These are phyloP conservation scores for Apocheima hispidaria DNA, from an alignment of 2,888 invertebrate genomes.

Conservation along the genomic window DNA sequence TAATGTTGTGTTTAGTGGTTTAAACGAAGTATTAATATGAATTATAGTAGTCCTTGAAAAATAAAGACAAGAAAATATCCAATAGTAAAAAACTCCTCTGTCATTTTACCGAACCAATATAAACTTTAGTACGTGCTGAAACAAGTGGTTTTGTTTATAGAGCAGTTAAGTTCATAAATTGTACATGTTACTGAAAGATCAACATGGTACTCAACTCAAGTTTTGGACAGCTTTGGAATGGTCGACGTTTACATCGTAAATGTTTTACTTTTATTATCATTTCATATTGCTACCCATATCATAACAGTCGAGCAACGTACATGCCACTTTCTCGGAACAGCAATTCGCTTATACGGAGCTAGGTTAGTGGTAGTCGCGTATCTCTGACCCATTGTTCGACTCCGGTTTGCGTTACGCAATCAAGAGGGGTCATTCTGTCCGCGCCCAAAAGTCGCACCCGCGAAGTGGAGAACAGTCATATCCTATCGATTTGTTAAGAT, in stretches of 20 bases:
- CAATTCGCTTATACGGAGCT: conserved; percentile 28
- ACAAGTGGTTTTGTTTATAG: conserved; percentile 7
- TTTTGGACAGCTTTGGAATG: conserved; percentile 5
- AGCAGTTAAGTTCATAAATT: conserved; percentile 6
- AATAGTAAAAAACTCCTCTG: background rate
- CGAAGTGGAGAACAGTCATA: conserved; percentile 86
- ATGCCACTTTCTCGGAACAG: conserved; percentile 22
- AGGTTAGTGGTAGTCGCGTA: conserved; percentile 37
- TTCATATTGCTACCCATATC: conserved; percentile 10
- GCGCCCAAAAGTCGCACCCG: conserved; percentile 83
- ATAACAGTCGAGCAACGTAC: conserved; percentile 12
- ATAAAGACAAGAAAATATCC: background rate
- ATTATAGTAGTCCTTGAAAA: background rate
- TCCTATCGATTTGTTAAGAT: conserved; percentile 88
- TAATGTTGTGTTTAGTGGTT: background rate
- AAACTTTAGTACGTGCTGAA: background rate
- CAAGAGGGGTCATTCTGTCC: conserved; percentile 81
- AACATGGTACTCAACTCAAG: conserved; percentile 7
- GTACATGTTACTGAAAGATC: conserved; percentile 1
- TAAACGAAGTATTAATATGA: background rate
- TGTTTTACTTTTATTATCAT: conserved; percentile 20
- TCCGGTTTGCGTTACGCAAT: conserved; percentile 70
- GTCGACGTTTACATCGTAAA: conserved; percentile 9
- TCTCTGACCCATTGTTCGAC: conserved; percentile 58
- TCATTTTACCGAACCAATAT: background rate